These are phyloP conservation scores for Tringa solitaria DNA, from an alignment of 2,113 vertebrate genomes.

Conservation along the genomic window DNA sequence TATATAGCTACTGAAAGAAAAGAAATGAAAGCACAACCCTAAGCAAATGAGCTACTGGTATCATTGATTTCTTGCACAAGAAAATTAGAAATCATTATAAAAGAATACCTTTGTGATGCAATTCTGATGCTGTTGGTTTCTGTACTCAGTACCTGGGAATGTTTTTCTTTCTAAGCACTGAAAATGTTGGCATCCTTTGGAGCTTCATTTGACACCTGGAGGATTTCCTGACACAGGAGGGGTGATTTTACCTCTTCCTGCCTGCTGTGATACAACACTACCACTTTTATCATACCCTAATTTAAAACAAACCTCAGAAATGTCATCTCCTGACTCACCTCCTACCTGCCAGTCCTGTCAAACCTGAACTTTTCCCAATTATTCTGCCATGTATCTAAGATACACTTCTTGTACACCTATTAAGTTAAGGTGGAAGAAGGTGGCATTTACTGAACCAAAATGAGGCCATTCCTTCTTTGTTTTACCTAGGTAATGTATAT, in stretches of 20 bases:
- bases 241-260: constrained; percentile 17
- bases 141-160: background rate
- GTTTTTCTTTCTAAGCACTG: background rate
- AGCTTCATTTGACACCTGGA: background rate
- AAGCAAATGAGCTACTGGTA: background rate
- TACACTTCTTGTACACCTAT: background rate
- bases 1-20: background rate
- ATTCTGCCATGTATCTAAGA: background rate
- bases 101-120: background rate
- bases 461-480: background rate
- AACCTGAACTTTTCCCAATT: background rate
- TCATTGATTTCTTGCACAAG: background rate
- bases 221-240: constrained; percentile 18
- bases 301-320: constrained; percentile 35
- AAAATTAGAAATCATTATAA: background rate
- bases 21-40: background rate
- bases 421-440: background rate
- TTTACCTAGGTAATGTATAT: background rate
- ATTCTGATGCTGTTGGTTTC: background rate
- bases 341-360: background rate
- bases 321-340: background rate
- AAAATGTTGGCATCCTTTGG: background rate
- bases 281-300: background rate
- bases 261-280: background rate
- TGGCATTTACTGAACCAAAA: background rate